phyloP scores from a whole-genome alignment of 2,113 vertebrate species.

The Oreochromis tanganicae region DNA sequence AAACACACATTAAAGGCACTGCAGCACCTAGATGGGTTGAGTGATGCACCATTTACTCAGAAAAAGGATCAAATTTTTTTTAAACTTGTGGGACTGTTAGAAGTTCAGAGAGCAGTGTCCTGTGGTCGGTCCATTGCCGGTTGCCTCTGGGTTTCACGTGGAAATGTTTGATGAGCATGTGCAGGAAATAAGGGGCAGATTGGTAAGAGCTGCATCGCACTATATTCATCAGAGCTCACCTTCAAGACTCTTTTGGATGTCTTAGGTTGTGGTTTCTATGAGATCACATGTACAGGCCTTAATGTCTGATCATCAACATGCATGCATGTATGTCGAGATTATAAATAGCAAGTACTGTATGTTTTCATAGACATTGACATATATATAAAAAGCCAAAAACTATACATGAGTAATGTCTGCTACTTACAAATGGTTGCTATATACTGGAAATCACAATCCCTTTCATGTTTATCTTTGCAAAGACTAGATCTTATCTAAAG shows the following conservation, averaged over 20 bases:
- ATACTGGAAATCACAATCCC: not conserved
- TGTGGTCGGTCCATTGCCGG: slow-evolving; percentile 15
- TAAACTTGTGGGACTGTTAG: not conserved
- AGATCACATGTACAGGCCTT: not conserved
- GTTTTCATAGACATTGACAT: not conserved
- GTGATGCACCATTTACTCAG: not conserved
- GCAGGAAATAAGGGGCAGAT: not conserved
- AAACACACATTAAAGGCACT: not conserved
- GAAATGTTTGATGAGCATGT: slow-evolving; percentile 20
- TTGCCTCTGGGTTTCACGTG: slow-evolving; percentile 17
- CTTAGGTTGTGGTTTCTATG: slow-evolving; percentile 13
- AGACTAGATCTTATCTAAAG: not conserved
- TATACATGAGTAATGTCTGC: not conserved
- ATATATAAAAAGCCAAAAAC: not conserved
- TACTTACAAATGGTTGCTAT: not conserved
- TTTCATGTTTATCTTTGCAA: not conserved
- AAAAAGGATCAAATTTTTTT: not conserved
- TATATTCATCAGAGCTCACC: slow-evolving; percentile 40
- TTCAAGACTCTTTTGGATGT: not conserved
- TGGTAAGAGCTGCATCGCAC: slow-evolving; percentile 1
- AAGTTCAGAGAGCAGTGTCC: not conserved
- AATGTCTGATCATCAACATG: not conserved
- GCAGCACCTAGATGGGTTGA: not conserved
- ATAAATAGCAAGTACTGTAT: not conserved
- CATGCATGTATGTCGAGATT: not conserved